Base-by-base conservation (phyloP, 1,140 invertebrate genomes). In the Eupristina koningsbergeri region DNA sequence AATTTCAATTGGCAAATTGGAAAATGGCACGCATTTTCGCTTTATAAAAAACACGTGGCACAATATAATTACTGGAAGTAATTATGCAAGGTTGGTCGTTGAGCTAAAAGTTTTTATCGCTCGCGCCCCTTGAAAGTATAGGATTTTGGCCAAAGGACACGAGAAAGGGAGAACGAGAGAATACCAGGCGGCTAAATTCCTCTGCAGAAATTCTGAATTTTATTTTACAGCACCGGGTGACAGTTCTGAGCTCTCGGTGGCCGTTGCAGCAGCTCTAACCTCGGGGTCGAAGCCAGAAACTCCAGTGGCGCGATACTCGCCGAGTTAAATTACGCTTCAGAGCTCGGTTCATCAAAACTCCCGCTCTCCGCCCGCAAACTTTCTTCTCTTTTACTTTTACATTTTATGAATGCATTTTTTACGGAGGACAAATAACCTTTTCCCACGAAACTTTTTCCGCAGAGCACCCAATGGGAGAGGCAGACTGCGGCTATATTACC, bases 291-390 rank as follows among this genome's bases (percentile, higher is more conserved):
- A 41, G 36, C 39, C 67, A 71, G 67, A 36, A n/a, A 71, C 67
- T 41, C 22, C 34, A 22, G 53, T n/a, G n/a, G n/a, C 9, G 26
- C 53, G 53, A 26, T 58, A 3, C 53, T 26, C 53, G 36, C 36
- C 67, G 39, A 71, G 67, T 71, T 71, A 41, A 71, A 71, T 71
- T 71, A 71, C 36, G 36, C 67, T n/a, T 19, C 67, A 11, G 19
- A 36, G 22, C 67, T 41, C 67, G 67, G 67, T 41, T 71, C 67
- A 71, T 71, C 67, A 71, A 71, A 71, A 41, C 67, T 71, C 67
- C 36, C 26, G 36, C 53, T 1, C 53, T 58, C 22, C 26, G n/a
- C 36, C 19, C 17, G 17, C 36, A 71, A 71, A 71, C 39, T 71
- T 71, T 71, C 8, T 71, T 41, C 36, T 71, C 9, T 71, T 71